phyloP scores from a whole-genome alignment of 2,797 vertebrate species.

The Paguma larvata region DNA sequence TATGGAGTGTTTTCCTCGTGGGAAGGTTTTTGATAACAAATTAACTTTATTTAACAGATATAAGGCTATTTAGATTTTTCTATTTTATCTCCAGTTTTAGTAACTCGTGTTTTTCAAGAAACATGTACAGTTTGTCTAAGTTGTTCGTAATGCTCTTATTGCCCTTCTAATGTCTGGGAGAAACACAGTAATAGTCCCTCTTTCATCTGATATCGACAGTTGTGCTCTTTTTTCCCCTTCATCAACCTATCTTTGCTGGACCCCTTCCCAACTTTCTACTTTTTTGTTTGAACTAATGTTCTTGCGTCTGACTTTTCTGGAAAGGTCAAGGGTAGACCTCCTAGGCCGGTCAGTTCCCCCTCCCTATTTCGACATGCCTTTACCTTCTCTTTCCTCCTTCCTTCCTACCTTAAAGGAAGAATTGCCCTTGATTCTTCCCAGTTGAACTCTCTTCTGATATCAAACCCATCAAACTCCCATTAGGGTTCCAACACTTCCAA shows the following conservation, averaged over 20 bases:
- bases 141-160: background rate
- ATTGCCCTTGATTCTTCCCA: background rate
- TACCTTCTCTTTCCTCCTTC: background rate
- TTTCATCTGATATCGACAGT: background rate
- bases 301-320: background rate
- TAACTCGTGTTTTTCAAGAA: background rate
- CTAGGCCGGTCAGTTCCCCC: background rate
- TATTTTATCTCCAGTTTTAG: conserved; percentile 44
- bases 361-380: background rate
- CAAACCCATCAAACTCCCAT: background rate
- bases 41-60: background rate
- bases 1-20: background rate
- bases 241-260: background rate
- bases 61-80: background rate
- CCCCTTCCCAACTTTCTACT: background rate
- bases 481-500: background rate
- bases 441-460: background rate
- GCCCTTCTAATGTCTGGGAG: background rate
- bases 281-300: background rate
- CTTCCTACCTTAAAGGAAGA: background rate
- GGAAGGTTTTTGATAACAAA: background rate
- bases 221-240: background rate
- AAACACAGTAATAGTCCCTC: background rate
- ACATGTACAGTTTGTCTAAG: background rate
- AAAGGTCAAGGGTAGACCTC: background rate